Conservation (phyloP, 2,888 invertebrate species). For the Heliconius erato region DNA sequence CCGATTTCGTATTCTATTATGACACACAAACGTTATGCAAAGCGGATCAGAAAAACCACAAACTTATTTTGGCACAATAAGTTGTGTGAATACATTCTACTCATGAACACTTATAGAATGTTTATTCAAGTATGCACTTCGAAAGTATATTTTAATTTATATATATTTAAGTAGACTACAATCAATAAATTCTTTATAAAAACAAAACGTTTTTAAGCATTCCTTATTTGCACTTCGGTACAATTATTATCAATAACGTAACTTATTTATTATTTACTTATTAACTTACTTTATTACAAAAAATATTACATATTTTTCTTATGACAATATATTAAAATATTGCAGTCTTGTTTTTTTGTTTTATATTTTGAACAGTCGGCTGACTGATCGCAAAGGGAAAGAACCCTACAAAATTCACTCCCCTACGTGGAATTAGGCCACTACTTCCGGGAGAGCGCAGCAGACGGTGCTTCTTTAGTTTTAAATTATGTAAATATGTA, state of each 20-base stretch:
- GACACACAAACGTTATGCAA: constrained; percentile 77
- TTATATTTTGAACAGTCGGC: not conserved
- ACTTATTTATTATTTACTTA: too few species aligned
- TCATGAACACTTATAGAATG: constrained; percentile 15
- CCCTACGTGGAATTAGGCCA: not conserved
- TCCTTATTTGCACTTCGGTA: not conserved
- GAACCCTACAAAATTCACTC: constrained; percentile 16
- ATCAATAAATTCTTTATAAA: not conserved
- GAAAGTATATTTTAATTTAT: constrained; percentile 5
- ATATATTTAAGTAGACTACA: constrained; percentile 14
- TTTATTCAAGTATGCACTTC: constrained; percentile 38
- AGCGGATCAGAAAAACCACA: constrained; percentile 63
- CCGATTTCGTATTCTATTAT: constrained; percentile 60
- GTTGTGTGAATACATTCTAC: constrained; percentile 48
- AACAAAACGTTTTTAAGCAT: not conserved
- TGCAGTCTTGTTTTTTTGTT: not conserved
- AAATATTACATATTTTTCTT: too few species aligned
- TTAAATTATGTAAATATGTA: constrained; percentile 6
- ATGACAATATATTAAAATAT: not conserved
- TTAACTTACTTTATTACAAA: too few species aligned
- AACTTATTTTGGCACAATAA: constrained; percentile 50
- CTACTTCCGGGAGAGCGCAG: constrained; percentile 8
- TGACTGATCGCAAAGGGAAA: not conserved
- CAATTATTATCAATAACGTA: not conserved
- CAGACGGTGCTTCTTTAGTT: not conserved